Percentiles rank a stretch among this genome's conserved stretches.
phyloP scores from a whole-genome alignment of 2,797 vertebrate species.

The Paedocypris micromegethes region DNA sequence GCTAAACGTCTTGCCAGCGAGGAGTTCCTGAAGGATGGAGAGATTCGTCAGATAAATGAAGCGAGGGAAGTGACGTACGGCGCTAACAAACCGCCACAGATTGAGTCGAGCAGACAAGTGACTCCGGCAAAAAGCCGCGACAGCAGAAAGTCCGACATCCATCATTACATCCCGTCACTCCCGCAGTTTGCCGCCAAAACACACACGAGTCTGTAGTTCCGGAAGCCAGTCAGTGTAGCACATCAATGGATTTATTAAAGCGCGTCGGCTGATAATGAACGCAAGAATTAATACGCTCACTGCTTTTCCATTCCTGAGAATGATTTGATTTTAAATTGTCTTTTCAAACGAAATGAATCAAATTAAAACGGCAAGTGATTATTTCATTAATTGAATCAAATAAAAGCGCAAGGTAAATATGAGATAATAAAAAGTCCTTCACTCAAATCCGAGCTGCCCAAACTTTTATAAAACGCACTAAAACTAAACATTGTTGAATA shows the following conservation, averaged over 20 bases:
- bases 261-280: neutral
- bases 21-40: slow-evolving; percentile 34
- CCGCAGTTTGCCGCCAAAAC: neutral
- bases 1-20: slow-evolving; percentile 34
- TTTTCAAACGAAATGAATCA: slow-evolving; percentile 8
- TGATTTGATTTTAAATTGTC: slow-evolving; percentile 2
- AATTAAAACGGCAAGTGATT: slow-evolving; percentile 2
- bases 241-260: no score
- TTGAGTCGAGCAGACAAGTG: slow-evolving; percentile 39
- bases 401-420: no score
- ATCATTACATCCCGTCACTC: neutral
- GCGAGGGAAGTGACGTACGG: slow-evolving; percentile 9
- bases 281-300: neutral
- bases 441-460: no score
- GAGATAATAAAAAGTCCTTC: no score
- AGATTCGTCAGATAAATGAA: slow-evolving; percentile 39
- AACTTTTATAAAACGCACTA: no score
- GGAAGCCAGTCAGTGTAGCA: no score
- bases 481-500: no score
- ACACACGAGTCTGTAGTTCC: no score
- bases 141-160: slow-evolving; percentile 27
- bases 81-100: slow-evolving; percentile 34
- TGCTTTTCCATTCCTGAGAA: neutral
- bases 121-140: slow-evolving; percentile 27
- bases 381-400: no score